These are phyloP conservation scores for Columbina picui DNA, from an alignment of 2,113 vertebrate species.

Conservation along the genomic window DNA sequence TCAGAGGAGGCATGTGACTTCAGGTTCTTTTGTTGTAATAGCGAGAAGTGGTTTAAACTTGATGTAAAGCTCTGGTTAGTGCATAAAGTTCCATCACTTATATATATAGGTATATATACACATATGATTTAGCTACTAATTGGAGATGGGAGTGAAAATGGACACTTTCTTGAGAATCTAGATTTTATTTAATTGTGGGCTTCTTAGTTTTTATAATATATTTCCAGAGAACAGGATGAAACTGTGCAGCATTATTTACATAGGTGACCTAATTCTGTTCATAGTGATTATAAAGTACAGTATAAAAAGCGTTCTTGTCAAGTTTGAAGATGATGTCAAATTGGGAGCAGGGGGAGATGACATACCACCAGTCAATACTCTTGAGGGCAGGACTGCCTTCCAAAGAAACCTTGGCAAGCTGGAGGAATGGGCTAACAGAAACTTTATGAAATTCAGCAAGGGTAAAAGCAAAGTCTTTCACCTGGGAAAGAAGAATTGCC, in stretches of 20 bases:
- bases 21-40: constrained; percentile 40
- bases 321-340: background rate
- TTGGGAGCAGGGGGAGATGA: accelerated
- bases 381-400: background rate
- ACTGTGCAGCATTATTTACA: background rate
- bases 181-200: background rate
- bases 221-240: background rate
- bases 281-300: background rate
- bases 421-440: background rate
- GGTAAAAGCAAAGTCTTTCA: background rate
- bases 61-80: constrained; percentile 2
- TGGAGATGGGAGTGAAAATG: background rate
- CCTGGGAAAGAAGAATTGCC: background rate
- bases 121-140: background rate
- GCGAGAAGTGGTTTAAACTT: constrained; percentile 10
- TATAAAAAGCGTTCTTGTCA: background rate
- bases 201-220: background rate
- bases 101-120: background rate
- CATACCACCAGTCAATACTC: background rate
- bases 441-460: background rate
- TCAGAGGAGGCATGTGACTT: constrained; percentile 6
- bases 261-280: background rate
- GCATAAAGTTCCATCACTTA: background rate
- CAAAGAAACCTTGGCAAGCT: background rate
- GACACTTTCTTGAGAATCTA: background rate